These are phyloP conservation scores for Parus major DNA, from an alignment of 2,113 vertebrate species.

Conservation along the genomic window DNA sequence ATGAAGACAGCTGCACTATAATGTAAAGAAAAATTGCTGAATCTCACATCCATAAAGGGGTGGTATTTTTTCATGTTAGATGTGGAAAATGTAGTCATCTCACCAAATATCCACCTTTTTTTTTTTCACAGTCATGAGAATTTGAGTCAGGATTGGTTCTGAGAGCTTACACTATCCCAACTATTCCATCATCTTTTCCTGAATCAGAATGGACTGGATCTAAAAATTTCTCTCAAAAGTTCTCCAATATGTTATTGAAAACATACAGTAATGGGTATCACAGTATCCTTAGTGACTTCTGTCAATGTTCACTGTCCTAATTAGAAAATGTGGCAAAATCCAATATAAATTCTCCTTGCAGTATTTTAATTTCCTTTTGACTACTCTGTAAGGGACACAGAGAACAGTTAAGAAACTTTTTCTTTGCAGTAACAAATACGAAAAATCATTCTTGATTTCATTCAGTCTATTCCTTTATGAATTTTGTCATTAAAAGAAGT, in stretches of 20 bases:
- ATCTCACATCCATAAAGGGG: rapidly evolving
- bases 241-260: background rate
- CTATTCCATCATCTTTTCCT: background rate
- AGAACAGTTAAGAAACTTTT: background rate
- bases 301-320: background rate
- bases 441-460: background rate
- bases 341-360: background rate
- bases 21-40: background rate
- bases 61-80: background rate
- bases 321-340: background rate
- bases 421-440: background rate
- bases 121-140: background rate
- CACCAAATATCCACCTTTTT: background rate
- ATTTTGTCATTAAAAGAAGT: background rate
- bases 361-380: background rate
- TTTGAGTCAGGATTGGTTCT: background rate
- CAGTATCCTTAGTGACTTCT: background rate
- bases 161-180: background rate
- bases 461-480: background rate
- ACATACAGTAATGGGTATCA: background rate
- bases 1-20: background rate
- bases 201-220: background rate
- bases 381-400: background rate
- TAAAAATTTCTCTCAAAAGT: background rate
- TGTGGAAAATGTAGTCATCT: background rate